phyloP scores from a whole-genome alignment of 1,140 invertebrate species.

The Calliopsis andreniformis region DNA sequence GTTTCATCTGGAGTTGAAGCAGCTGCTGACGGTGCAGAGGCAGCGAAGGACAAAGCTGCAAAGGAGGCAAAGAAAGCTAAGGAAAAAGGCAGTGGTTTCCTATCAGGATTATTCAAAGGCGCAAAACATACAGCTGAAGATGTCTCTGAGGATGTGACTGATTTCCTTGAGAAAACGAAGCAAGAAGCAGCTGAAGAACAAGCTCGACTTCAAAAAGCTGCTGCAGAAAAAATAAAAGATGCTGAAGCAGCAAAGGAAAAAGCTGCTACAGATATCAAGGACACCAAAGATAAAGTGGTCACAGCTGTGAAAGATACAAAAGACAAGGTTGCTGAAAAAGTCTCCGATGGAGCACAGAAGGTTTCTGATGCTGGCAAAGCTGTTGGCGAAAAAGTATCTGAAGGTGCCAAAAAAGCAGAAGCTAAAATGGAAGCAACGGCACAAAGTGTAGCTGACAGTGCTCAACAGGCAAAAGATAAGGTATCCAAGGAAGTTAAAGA shows the following conservation, averaged over 20 bases:
- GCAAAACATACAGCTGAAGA: slow-evolving; percentile 71
- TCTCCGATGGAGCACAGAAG: slow-evolving; percentile 21
- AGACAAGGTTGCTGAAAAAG: slow-evolving; percentile 32
- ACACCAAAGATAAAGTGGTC: slow-evolving; percentile 56
- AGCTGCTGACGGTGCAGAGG: neutral
- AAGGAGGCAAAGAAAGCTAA: slow-evolving; percentile 63
- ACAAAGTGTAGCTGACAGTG: slow-evolving; percentile 17
- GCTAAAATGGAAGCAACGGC: slow-evolving; percentile 29
- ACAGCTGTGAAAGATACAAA: slow-evolving; percentile 30
- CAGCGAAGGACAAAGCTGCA: slow-evolving; percentile 48
- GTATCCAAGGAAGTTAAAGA: slow-evolving; percentile 33
- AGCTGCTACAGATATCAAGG: slow-evolving; percentile 28
- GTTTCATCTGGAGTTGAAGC: slow-evolving; percentile 7
- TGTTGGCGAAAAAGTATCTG: slow-evolving; percentile 29
- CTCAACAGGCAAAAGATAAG: slow-evolving; percentile 42
- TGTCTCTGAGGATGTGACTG: slow-evolving; percentile 71
- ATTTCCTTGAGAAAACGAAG: slow-evolving; percentile 68
- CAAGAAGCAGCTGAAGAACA: slow-evolving; percentile 57
- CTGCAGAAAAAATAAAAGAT: neutral
- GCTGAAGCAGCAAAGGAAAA: slow-evolving; percentile 24
- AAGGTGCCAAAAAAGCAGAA: slow-evolving; percentile 18
- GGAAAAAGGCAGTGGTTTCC: slow-evolving; percentile 55
- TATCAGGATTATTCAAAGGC: slow-evolving; percentile 64
- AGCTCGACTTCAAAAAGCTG: neutral
- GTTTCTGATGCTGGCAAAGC: slow-evolving; percentile 33